Evolutionary conservation across 2,113 vertebrate genomes (phyloP).

Genomic region (Cariama cristata): DNA sequence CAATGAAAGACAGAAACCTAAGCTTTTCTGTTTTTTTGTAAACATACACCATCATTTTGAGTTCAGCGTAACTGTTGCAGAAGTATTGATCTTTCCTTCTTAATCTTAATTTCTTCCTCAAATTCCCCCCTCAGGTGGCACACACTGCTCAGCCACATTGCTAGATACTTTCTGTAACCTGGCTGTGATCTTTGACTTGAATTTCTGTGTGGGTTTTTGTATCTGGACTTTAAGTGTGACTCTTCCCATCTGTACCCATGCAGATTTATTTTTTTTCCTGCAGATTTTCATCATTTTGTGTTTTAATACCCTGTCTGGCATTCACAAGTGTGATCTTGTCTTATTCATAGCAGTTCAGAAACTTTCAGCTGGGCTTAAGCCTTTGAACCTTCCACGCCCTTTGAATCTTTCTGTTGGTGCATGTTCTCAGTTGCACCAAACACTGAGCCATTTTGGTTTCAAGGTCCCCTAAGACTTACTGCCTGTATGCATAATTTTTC

Average conservation of each 20-base stretch:
- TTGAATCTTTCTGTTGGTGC: neutral
- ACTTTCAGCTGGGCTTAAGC: neutral
- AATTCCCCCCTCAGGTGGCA: neutral
- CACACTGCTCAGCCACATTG: neutral
- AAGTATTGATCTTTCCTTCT: neutral
- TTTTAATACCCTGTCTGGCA: neutral
- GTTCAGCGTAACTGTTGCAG: neutral
- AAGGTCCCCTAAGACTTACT: neutral
- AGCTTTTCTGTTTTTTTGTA: neutral
- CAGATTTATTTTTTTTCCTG: neutral
- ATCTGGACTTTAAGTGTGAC: neutral
- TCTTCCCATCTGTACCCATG: neutral
- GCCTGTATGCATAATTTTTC: neutral
- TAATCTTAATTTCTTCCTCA: neutral
- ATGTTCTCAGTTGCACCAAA: fast-evolving
- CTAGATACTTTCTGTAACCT: neutral
- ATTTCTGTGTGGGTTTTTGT: neutral
- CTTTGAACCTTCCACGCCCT: neutral
- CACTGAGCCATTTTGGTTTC: fast-evolving
- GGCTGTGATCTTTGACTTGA: neutral
- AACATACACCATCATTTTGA: neutral
- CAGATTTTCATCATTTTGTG: neutral
- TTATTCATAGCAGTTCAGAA: neutral
- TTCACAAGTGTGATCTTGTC: neutral
- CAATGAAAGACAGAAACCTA: neutral